A percentile compares a stretch with the other conserved stretches of the same genome.
Conservation (phyloP, 2,797 vertebrate species). For the Halcyon badia region DNA sequence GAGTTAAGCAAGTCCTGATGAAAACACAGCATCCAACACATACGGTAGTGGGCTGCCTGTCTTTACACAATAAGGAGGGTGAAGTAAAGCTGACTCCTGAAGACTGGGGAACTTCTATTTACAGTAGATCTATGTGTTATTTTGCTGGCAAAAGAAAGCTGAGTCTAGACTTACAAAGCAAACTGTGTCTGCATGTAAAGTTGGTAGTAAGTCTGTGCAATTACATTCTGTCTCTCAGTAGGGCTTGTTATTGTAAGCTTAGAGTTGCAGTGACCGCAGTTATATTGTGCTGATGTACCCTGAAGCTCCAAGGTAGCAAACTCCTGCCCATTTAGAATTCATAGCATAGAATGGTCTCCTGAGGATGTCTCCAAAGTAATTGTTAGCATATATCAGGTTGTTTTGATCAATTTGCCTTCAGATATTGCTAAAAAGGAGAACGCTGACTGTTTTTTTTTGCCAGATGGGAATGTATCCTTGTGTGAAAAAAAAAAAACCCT, state of each 20-base stretch:
- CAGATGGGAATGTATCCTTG: not conserved
- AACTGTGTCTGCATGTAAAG: not conserved
- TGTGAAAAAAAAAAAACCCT: conserved; percentile 27
- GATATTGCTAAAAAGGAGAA: conserved; percentile 32
- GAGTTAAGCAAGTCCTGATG: not conserved
- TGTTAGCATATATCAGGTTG: conserved; percentile 27
- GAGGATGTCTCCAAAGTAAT: conserved; percentile 4
- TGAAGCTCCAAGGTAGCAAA: not conserved
- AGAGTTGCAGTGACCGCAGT: not conserved
- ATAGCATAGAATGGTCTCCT: not conserved
- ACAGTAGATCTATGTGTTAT: not conserved
- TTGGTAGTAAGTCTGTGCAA: not conserved
- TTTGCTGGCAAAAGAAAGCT: not conserved
- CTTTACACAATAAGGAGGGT: too few species aligned
- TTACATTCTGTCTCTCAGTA: not conserved
- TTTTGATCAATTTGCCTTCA: conserved; percentile 58
- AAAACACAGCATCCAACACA: not conserved
- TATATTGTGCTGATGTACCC: not conserved
- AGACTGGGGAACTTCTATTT: not conserved
- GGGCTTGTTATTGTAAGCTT: not conserved
- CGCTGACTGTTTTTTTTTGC: not conserved
- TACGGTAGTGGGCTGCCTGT: not conserved
- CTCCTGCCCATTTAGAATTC: conserved; percentile 28
- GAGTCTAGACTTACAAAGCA: not conserved
- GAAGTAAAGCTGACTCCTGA: not conserved